Evolutionary conservation across 2,888 invertebrate genomes (phyloP).

Genomic region (Gymnocheta viridis): DNA sequence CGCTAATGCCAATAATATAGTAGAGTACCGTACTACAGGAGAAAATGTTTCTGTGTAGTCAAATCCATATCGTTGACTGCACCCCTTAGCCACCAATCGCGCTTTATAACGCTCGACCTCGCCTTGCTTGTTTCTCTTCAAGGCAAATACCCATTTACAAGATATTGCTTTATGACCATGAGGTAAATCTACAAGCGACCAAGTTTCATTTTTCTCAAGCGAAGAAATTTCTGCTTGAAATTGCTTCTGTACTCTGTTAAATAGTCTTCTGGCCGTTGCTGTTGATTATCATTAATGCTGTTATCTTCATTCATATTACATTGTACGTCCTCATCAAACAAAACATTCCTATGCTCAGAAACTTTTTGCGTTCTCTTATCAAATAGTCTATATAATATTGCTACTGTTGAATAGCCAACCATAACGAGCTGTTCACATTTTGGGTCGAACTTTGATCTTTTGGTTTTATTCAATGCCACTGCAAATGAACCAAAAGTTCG

Average conservation of each 20-base stretch:
- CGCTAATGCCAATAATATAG: no score
- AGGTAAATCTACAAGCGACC: background rate
- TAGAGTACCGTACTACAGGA: background rate
- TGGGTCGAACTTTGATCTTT: conserved; percentile 23
- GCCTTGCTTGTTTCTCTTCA: background rate
- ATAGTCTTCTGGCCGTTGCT: background rate
- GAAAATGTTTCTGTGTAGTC: background rate
- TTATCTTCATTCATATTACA: no score
- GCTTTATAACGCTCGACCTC: background rate
- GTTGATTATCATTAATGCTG: no score
- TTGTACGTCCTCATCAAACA: conserved; percentile 34
- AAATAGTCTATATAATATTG: no score
- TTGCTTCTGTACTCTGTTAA: no score
- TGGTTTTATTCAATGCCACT: conserved; percentile 53
- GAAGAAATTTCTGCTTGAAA: background rate
- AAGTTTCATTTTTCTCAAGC: background rate
- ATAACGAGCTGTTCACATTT: conserved; percentile 57
- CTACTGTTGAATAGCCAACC: conserved; percentile 61
- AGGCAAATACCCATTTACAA: background rate
- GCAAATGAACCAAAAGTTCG: conserved; percentile 64
- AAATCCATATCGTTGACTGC: background rate
- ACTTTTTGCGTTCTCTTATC: conserved; percentile 18
- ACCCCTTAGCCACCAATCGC: conserved; percentile 1
- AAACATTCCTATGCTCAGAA: conserved; percentile 33
- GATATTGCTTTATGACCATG: background rate